phyloP scores from a whole-genome alignment of 2,113 vertebrate genomes.

The Microcebus ravelobensis region DNA sequence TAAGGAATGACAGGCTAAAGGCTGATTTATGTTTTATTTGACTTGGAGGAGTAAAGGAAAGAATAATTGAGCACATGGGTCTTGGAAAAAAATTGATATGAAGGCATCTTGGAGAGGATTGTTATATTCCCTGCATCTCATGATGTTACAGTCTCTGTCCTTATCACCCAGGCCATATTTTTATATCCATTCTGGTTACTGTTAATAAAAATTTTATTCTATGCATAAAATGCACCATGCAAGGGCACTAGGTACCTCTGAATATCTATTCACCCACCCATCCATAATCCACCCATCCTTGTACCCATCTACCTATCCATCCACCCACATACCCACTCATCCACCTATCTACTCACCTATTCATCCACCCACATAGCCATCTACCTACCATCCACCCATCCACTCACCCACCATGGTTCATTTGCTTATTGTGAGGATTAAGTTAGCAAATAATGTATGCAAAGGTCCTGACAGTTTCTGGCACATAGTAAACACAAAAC shows the following conservation, averaged over 20 bases:
- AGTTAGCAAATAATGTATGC: constrained; percentile 4
- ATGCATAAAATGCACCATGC: not conserved
- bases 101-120: not conserved
- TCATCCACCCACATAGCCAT: not conserved
- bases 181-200: constrained; percentile 52
- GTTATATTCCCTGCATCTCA: not conserved
- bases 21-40: constrained; percentile 68
- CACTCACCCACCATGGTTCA: not conserved
- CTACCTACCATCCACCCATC: no score
- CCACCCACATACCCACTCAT: no score
- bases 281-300: not conserved
- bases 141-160: not conserved
- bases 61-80: not conserved
- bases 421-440: not conserved
- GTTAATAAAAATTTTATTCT: not conserved
- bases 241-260: not conserved
- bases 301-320: not conserved
- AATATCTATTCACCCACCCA: not conserved
- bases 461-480: not conserved
- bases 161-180: constrained; percentile 39
- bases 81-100: constrained; percentile 13
- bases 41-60: constrained; percentile 45
- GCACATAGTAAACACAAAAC: not conserved
- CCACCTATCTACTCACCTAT: not conserved
- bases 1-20: constrained; percentile 49